Conservation (phyloP, 1,140 invertebrate genomes). For the Megalopta genalis region DNA sequence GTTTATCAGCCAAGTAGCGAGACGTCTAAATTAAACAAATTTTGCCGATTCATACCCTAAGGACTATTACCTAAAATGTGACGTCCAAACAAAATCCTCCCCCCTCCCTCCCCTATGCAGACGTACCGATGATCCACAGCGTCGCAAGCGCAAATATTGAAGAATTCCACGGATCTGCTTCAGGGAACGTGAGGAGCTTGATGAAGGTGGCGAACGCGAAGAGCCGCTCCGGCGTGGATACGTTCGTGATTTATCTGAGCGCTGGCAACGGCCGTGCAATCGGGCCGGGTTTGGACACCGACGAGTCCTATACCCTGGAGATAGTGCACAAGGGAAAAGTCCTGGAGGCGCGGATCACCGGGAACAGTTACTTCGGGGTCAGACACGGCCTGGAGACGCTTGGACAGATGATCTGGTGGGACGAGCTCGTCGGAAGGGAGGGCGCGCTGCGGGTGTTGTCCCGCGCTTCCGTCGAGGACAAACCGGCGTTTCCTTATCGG, state of each 20-base stretch:
- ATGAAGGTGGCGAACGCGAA: slow-evolving; percentile 71
- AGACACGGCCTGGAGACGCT: slow-evolving; percentile 90
- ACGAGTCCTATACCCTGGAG: slow-evolving; percentile 87
- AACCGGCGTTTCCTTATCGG: slow-evolving; percentile 85
- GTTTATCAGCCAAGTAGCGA: too few relatives aligned
- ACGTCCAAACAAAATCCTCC: too few relatives aligned
- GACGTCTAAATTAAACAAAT: too few relatives aligned
- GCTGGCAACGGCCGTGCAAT: slow-evolving; percentile 59
- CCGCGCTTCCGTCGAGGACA: slow-evolving; percentile 82
- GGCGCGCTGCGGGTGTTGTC: slow-evolving; percentile 82
- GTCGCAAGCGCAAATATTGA: too few relatives aligned
- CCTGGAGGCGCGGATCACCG: slow-evolving; percentile 83
- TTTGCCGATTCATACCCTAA: too few relatives aligned
- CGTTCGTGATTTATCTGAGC: slow-evolving; percentile 72
- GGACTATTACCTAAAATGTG: too few relatives aligned
- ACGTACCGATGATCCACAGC: too few relatives aligned
- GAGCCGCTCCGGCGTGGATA: slow-evolving; percentile 70
- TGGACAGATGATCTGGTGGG: slow-evolving; percentile 89
- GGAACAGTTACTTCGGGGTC: slow-evolving; percentile 87
- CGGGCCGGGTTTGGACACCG: slow-evolving; percentile 84
- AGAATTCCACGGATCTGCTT: too few relatives aligned
- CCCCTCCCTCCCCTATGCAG: too few relatives aligned
- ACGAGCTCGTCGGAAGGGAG: slow-evolving; percentile 83
- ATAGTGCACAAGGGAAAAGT: slow-evolving; percentile 79
- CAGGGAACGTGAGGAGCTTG: slow-evolving; percentile 74